Base-by-base conservation (phyloP, 2,113 vertebrate genomes). In the Tinamus guttatus region DNA sequence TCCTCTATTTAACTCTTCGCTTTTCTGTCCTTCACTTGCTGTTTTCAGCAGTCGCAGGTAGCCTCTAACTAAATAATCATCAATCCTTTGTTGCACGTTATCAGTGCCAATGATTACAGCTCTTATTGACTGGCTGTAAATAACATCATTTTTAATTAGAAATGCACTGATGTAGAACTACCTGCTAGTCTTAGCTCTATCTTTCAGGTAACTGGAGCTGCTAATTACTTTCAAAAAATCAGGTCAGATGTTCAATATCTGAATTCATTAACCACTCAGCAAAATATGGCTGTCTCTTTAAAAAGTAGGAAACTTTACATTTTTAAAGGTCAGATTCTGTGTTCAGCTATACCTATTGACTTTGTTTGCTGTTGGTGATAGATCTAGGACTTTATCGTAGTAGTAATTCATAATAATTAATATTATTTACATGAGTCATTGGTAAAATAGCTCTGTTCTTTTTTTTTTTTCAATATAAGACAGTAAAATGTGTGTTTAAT, bases 121-220 rank as follows among this genome's bases (percentile, higher is more conserved):
- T 94, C 95, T 95, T 96, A 97, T 94, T 78, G 96, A 96, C 95
- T 97, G 97, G 91, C 97, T 98, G 96, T 98, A 98, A 98, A 97
- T 98, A 98, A 97, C 96, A 97, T 97, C 7, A 91, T 96, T 98
- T 96, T 96, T 95, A 95, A 98, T 98, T 98, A 98, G 97, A 97
- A 97, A 97, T 95, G 89, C 40, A 4, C 83, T 96, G 93, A 95
- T 97, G 97, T 95, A 96, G 95, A 98, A 94, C 92, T 96, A 94
- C 94, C 96, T 89, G 93, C 84, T 97, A 90, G 95, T 93, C 92
- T 97, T 98, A 97, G 93, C 94, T 98, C 52, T 75, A 96, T 96
- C 94, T 96, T 98, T 96, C 96, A 98, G 98, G 98, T 98, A 98
- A 95, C 68, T n/a, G 67, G 93, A 97, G 89, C 95, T 97, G 95